Conservation (phyloP, 2,888 invertebrate genomes). For the Nephrotoma guestfalica region DNA sequence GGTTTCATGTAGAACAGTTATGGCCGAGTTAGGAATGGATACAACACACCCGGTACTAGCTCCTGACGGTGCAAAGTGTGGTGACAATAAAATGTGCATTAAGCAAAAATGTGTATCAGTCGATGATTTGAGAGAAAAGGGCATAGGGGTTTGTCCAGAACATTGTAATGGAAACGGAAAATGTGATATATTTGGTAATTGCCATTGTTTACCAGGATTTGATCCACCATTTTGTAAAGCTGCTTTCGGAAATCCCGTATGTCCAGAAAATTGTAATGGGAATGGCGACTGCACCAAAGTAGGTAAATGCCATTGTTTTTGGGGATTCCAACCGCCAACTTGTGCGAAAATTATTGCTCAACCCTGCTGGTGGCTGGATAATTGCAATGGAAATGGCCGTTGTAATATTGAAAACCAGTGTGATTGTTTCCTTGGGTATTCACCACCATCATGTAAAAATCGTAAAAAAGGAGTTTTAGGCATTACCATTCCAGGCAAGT, state of each 20-base stretch:
- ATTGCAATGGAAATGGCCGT: too few relatives aligned
- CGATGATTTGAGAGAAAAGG: constrained; percentile 40
- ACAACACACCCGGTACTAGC: constrained; percentile 90
- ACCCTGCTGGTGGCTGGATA: too few relatives aligned
- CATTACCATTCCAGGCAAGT: too few relatives aligned
- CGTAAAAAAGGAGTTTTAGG: too few relatives aligned
- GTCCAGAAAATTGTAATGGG: too few relatives aligned
- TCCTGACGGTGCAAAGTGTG: constrained; percentile 61
- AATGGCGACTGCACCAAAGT: too few relatives aligned
- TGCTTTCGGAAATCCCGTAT: constrained; percentile 42
- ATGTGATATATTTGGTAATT: constrained; percentile 80
- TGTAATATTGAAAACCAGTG: too few relatives aligned
- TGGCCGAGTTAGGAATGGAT: constrained; percentile 80
- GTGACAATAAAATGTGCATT: constrained; percentile 66
- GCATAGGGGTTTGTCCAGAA: constrained; percentile 50
- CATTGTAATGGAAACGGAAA: constrained; percentile 74
- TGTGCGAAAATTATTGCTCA: too few relatives aligned
- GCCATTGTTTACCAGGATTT: constrained; percentile 86
- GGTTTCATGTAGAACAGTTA: constrained; percentile 78
- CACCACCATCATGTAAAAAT: too few relatives aligned
- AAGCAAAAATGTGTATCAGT: constrained; percentile 74
- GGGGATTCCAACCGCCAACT: too few relatives aligned
- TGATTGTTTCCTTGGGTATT: too few relatives aligned
- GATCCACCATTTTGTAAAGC: constrained; percentile 73
- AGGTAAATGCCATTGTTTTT: too few relatives aligned